Base-by-base conservation (phyloP, 2,113 vertebrate genomes). In the Lycocorax pyrrhopterus region DNA sequence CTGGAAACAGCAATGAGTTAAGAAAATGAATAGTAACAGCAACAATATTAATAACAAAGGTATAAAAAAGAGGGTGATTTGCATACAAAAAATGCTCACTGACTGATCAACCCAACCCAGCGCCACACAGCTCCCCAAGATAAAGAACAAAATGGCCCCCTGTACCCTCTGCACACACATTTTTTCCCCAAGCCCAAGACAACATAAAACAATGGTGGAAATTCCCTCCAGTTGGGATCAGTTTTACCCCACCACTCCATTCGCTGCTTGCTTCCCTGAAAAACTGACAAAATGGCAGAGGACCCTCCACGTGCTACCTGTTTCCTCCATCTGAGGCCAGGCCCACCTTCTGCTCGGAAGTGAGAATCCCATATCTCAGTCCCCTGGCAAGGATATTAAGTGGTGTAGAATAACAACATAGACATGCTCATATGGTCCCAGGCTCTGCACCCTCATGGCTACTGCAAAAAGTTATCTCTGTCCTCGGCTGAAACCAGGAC, bases 91-190 rank as follows among this genome's bases (percentile, higher is more conserved):
- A 66, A 20, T 49, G 16, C 23, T 64, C 41, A 47, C 8, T 35
- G 20, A 30, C 16, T 49, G 16, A 49, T 67, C 60, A 67, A 49
- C 35, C 25, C 16, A 66, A n/a, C 3, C 16, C n/a, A 46, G 35
- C 0, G 0, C 30, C 35, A 41, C 82, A n/a, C 0, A 3, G 8
- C 19, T 56, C 10, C 35, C 20, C 25, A 66, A n/a, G 35, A 49
- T 10, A 66, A 58, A 41, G 20, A 85, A 13, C 13, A 75, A 58
- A 67, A 49, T 49, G 20, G 23, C 10, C 35, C 52, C 60, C 16
- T 25, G 2, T 49, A 66, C 25, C 16, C 30, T 58, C 60, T 58
- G 35, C 26, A 13, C 12, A 49, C 18, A 15, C 6, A 3, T 44
- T 46, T 55, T 68, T 55, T n/a, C 29, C n/a, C 13, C 19, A 74